A percentile compares a stretch with the other conserved stretches of the same genome.
Conservation (phyloP, 2,888 invertebrate species). For the Dryococelus australis region DNA sequence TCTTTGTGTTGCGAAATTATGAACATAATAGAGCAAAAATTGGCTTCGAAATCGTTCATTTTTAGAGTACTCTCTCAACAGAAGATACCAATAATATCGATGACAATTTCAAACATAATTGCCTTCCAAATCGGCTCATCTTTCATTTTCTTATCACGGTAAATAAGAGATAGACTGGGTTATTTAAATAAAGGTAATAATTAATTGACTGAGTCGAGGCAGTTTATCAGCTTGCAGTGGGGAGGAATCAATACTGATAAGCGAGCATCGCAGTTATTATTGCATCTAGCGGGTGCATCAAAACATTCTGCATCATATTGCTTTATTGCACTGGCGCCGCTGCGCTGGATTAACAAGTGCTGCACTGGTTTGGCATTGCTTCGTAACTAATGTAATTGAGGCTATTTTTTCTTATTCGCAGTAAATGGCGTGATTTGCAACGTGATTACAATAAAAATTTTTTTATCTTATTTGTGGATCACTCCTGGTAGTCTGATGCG, state of each 20-base stretch:
- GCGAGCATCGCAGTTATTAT: not conserved
- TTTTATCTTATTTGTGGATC: no score
- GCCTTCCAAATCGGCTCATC: not conserved
- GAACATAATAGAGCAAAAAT: no score
- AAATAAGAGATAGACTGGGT: not conserved
- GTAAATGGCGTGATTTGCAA: no score
- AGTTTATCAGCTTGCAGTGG: not conserved
- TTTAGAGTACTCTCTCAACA: no score
- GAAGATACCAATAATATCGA: not conserved
- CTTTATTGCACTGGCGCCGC: not conserved
- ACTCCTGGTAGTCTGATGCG: no score
- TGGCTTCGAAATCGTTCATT: no score
- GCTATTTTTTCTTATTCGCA: no score
- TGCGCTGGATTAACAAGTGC: not conserved
- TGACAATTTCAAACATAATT: constrained; percentile 16
- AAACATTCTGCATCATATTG: not conserved
- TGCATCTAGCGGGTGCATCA: constrained; percentile 7
- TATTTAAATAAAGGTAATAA: constrained; percentile 8
- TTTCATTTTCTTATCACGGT: not conserved
- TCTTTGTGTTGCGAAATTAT: no score
- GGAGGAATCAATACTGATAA: not conserved
- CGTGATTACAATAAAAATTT: no score
- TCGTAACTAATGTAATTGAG: no score
- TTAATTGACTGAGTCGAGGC: not conserved
- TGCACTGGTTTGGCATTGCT: no score